A percentile compares a stretch with the other conserved stretches of the same genome.
Evolutionary conservation across 2,888 invertebrate species (phyloP).

Genomic region (Candidula unifasciata): DNA sequence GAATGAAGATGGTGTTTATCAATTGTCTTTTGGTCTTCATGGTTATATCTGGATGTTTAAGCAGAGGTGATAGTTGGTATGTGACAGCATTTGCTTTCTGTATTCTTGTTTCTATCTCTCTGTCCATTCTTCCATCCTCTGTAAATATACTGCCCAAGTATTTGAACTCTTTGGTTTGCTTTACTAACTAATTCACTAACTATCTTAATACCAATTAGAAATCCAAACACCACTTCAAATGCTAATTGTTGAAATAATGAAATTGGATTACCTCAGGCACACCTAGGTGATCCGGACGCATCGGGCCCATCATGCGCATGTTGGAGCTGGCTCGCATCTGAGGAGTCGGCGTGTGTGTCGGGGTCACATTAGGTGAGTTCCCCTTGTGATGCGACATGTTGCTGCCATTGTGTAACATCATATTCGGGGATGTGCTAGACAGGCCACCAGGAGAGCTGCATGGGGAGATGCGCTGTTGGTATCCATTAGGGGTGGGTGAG

Average conservation of each 20-base stretch:
- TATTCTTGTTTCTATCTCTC: too few species aligned
- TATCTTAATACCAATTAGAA: too few species aligned
- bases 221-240: too few species aligned
- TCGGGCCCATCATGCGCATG: slow-evolving; percentile 45
- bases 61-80: too few species aligned
- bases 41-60: too few species aligned
- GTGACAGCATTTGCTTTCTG: too few species aligned
- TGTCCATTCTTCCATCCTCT: too few species aligned
- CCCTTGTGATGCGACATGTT: slow-evolving; percentile 48
- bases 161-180: too few species aligned
- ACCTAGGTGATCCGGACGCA: slow-evolving; percentile 48
- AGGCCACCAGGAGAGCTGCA: slow-evolving; percentile 71
- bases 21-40: too few species aligned
- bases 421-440: slow-evolving; percentile 51
- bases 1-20: too few species aligned
- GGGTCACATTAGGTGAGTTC: slow-evolving; percentile 44
- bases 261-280: slow-evolving; percentile 41
- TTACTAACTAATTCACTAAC: too few species aligned
- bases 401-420: slow-evolving; percentile 55
- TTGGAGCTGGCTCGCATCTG: slow-evolving; percentile 39
- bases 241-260: neutral
- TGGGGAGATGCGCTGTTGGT: slow-evolving; percentile 72
- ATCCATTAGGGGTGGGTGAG: slow-evolving; percentile 72
- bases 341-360: slow-evolving; percentile 48
- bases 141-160: too few species aligned